These are phyloP conservation scores for Cryptosula pallasiana DNA, from an alignment of 2,888 invertebrate genomes.

Conservation along the genomic window DNA sequence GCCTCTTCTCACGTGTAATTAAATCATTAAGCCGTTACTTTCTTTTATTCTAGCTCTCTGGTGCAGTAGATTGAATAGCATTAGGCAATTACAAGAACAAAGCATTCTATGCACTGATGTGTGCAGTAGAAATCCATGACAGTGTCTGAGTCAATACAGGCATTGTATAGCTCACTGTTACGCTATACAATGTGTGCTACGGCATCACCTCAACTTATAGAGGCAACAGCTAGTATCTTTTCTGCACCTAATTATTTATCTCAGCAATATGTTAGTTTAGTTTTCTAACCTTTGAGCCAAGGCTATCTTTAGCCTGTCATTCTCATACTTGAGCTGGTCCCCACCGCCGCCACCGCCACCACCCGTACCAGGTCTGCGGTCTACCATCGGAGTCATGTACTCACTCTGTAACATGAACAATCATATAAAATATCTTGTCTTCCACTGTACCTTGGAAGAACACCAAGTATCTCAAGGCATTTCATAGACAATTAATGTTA, in stretches of 20 bases:
- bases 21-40: neutral
- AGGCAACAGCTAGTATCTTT: neutral
- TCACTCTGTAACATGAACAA: neutral
- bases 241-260: neutral
- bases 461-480: too few species aligned
- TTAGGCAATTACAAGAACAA: neutral
- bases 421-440: too few species aligned
- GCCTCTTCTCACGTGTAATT: neutral
- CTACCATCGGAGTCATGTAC: slow-evolving; percentile 18
- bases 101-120: too few species aligned
- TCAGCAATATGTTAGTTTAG: neutral
- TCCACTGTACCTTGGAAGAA: too few species aligned
- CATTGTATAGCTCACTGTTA: neutral
- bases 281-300: slow-evolving; percentile 77
- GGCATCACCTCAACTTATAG: too few species aligned
- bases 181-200: too few species aligned
- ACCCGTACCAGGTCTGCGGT: neutral
- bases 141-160: neutral
- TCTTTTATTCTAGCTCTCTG: neutral
- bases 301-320: slow-evolving; percentile 89
- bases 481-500: too few species aligned
- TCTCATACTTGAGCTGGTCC: slow-evolving; percentile 89
- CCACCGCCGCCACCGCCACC: slow-evolving; percentile 59
- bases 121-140: too few species aligned
- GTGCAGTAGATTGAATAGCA: neutral